phyloP scores from a whole-genome alignment of 2,113 vertebrate genomes.

The Chrysochloris asiatica region DNA sequence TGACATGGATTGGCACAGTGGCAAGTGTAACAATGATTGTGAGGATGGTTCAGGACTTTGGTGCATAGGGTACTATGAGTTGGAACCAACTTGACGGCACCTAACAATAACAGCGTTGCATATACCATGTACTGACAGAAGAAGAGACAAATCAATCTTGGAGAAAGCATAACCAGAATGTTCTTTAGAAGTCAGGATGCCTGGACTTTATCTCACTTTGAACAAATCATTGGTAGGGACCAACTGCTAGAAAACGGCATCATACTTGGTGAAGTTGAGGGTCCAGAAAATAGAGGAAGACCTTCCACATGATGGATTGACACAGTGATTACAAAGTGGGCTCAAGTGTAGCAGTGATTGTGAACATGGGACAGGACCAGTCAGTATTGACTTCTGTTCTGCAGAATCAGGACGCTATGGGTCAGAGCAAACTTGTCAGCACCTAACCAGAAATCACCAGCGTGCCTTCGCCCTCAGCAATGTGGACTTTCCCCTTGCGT shows the following conservation, averaged over 20 bases:
- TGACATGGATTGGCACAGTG: background rate
- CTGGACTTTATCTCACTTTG: no score
- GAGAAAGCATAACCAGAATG: no score
- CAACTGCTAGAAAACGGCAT: no score
- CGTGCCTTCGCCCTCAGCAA: background rate
- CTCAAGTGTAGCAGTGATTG: background rate
- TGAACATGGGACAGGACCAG: background rate
- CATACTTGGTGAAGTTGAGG: background rate
- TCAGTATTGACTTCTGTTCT: background rate
- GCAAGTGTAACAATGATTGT: background rate
- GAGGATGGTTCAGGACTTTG: background rate
- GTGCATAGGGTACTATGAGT: no score
- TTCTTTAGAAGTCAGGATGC: no score
- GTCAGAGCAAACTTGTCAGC: background rate
- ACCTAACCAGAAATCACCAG: background rate
- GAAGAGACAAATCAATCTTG: no score
- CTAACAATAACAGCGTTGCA: no score
- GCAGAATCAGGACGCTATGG: background rate
- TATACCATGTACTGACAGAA: no score
- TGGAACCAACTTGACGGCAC: no score
- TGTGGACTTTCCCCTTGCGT: accelerated
- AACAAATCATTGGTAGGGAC: no score
- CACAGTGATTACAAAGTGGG: background rate
- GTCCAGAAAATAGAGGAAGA: background rate
- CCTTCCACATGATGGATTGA: background rate